These are phyloP conservation scores for Ranitomeya variabilis DNA, from an alignment of 2,113 vertebrate genomes.

Conservation along the genomic window DNA sequence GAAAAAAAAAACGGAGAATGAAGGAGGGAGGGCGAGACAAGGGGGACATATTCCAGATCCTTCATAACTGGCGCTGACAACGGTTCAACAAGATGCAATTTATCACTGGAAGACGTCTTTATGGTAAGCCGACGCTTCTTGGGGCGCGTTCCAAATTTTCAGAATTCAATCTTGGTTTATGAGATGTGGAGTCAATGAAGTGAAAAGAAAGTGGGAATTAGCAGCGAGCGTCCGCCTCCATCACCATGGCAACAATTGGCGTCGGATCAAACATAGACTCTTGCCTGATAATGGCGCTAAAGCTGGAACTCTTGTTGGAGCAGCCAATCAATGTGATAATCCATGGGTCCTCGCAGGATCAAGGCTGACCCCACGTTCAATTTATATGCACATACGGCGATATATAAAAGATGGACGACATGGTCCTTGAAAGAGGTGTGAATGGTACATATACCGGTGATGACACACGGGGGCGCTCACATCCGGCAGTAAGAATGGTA, in stretches of 20 bases:
- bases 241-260: background rate
- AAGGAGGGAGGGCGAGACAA: background rate
- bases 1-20: conserved; percentile 5
- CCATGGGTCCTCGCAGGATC: background rate
- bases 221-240: background rate
- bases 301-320: conserved; percentile 36
- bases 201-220: background rate
- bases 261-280: background rate
- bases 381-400: conserved; percentile 37
- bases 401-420: background rate
- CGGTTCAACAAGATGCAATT: conserved; percentile 59
- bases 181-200: background rate
- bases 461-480: no score
- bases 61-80: conserved; percentile 53
- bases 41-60: background rate
- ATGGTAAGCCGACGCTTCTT: conserved; percentile 43
- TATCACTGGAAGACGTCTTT: conserved; percentile 56
- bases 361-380: conserved; percentile 23
- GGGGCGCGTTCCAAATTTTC: conserved; percentile 54
- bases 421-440: background rate
- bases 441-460: no score
- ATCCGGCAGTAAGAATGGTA: no score
- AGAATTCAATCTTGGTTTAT: conserved; percentile 44
- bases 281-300: conserved; percentile 34
- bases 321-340: conserved; percentile 39